Evolutionary conservation across 2,888 invertebrate genomes (phyloP), one percentile per base, ranked within the genome.

Genomic region (Chymomyza caudatula): DNA sequence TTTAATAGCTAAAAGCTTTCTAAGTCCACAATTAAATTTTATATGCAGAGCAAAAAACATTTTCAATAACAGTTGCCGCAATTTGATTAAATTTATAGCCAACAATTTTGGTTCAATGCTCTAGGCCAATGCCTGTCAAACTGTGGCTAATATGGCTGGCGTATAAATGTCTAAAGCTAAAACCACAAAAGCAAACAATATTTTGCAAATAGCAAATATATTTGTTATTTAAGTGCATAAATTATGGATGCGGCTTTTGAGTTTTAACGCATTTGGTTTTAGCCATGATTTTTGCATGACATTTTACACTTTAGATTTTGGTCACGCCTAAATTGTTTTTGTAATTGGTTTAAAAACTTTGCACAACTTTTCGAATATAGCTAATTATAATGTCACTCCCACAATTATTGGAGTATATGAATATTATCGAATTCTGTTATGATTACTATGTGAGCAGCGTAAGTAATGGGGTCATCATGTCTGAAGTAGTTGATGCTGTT

Each of bases 191-290:
- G 56, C n/a, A 44, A 23, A 62, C 51, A 64, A 44, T 17, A 15
- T 17, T 23, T 4, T 25, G 29, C 11, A 29, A 8, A 11, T 11
- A 4, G 8, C n/a, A 22, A 22, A 1, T 4, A 44, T 43, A 19
- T 29, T 76, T 60, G 60, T 29, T 70, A 73, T 78, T 82, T 77
- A 56, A 58, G 60, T 63, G 67, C 56, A 71, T 84, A 73, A 80
- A 76, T 83, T 84, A 80, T 80, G 76, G 71, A 47, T 73, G 70
- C 52, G 80, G 76, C 59, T 63, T 44, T 51, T 56, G 6, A 6
- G 15, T 42, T 11, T 19, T 25, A 11, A 6, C 17, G 11, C 43
- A 43, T 15, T 15, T 13, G n/a, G 44, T 44, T n/a, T n/a, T 29
- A 11, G 29, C 29, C 11, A 29, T 17, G n/a, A 44, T 44, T 44